These are phyloP conservation scores for Odontophorus gujanensis DNA, from an alignment of 2,113 vertebrate species.

Conservation along the genomic window DNA sequence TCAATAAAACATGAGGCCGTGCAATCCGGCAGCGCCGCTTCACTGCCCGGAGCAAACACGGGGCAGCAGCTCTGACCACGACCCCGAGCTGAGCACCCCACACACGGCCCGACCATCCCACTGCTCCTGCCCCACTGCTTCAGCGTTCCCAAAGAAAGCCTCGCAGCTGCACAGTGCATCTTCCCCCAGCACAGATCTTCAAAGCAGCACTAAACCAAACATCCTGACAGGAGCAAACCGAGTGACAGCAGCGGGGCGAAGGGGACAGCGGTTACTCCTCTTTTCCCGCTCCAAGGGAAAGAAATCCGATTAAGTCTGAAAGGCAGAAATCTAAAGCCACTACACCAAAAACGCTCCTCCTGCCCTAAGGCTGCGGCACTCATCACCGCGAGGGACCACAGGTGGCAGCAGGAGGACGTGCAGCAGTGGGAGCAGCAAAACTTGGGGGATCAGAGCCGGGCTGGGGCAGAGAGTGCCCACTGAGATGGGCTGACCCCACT, in stretches of 20 bases:
- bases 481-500: background rate
- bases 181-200: background rate
- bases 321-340: background rate
- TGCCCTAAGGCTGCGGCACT: background rate
- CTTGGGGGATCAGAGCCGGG: background rate
- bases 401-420: background rate
- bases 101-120: too few species aligned
- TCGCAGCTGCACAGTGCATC: fast-evolving
- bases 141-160: background rate
- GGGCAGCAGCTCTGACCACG: background rate
- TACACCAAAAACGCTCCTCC: background rate
- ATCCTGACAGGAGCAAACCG: background rate
- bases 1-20: constrained; percentile 51
- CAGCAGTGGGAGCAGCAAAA: background rate
- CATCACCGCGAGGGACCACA: fast-evolving
- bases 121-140: fast-evolving
- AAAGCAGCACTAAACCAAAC: background rate
- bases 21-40: too few species aligned
- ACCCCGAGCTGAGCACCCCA: background rate
- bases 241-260: background rate
- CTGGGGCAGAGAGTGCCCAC: background rate
- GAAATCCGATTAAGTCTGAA: background rate
- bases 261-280: background rate
- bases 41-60: background rate
- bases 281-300: background rate